A percentile compares a stretch with the other conserved stretches of the same genome.
phyloP scores from a whole-genome alignment of 2,113 vertebrate species.

The Notothenia coriiceps region DNA sequence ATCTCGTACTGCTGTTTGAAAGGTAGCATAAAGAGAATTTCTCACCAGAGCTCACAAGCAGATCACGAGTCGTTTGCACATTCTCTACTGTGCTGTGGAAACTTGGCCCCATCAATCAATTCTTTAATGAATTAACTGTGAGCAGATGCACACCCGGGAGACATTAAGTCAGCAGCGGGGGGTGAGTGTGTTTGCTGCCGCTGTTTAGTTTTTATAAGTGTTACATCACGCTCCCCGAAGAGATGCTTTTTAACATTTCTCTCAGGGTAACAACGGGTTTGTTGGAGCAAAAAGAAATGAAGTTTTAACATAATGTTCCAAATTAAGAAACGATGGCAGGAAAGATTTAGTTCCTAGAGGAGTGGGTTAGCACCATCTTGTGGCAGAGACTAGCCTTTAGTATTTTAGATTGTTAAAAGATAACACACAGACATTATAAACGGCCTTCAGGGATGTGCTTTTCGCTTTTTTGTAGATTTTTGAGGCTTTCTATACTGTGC shows the following conservation, averaged over 20 bases:
- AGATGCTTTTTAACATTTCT: slow-evolving; percentile 46
- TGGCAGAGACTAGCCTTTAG: slow-evolving; percentile 44
- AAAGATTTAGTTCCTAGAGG: background rate
- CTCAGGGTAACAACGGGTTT: slow-evolving; percentile 10
- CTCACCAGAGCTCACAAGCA: slow-evolving; percentile 11
- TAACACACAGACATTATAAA: background rate
- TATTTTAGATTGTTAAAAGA: background rate
- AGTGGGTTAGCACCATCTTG: slow-evolving; percentile 59
- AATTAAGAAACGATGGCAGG: background rate
- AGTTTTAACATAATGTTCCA: slow-evolving; percentile 34
- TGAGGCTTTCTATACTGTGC: background rate
- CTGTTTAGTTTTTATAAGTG: slow-evolving; percentile 48
- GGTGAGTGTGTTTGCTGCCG: slow-evolving; percentile 34
- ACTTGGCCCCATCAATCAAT: slow-evolving; percentile 60
- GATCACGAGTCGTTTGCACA: slow-evolving; percentile 26
- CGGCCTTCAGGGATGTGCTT: background rate
- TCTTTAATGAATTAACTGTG: slow-evolving; percentile 68
- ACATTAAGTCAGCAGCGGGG: slow-evolving; percentile 51
- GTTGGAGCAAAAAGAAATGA: slow-evolving; percentile 16
- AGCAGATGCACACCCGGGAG: slow-evolving; percentile 64
- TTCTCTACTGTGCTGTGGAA: slow-evolving; percentile 61
- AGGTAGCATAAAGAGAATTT: slow-evolving; percentile 14
- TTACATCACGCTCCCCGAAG: slow-evolving; percentile 44
- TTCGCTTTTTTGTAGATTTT: background rate
- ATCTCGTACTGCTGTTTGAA: slow-evolving; percentile 1